Evolutionary conservation across 2,797 vertebrate genomes (phyloP).

Genomic region (Coilia nasus): DNA sequence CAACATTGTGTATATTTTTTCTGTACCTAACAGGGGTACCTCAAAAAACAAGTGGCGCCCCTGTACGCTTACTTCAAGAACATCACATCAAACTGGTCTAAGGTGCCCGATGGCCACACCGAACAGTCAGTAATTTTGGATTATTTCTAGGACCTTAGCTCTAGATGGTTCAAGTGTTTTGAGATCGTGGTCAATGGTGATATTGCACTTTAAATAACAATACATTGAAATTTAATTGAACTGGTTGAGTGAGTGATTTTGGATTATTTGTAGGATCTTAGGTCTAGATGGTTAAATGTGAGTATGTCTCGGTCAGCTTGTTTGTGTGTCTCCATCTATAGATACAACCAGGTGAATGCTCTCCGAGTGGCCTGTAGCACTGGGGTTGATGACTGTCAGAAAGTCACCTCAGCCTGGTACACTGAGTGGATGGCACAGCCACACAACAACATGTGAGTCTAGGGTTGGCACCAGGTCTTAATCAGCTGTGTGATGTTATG

Average conservation of each 20-base stretch:
- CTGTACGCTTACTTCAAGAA: constrained; percentile 73
- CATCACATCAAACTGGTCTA: constrained; percentile 62
- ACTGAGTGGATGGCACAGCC: constrained; percentile 57
- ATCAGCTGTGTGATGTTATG: no score
- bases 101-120: constrained; percentile 62
- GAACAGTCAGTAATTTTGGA: constrained; percentile 66
- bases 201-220: no score
- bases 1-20: neutral
- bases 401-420: constrained; percentile 59
- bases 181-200: no score
- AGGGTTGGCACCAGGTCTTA: neutral
- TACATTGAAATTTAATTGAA: no score
- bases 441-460: constrained; percentile 65
- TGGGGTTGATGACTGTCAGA: constrained; percentile 65
- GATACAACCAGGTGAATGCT: constrained; percentile 84
- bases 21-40: constrained; percentile 71
- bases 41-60: constrained; percentile 76
- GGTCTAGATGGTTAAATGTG: neutral
- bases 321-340: constrained; percentile 52
- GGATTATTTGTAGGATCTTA: neutral
- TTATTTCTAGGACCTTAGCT: neutral
- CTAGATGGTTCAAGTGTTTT: neutral
- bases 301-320: neutral
- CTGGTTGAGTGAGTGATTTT: neutral
- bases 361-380: constrained; percentile 80